A percentile compares a stretch with the other conserved stretches of the same genome.
phyloP scores from a whole-genome alignment of 1,140 invertebrate species.

The Euschistus heros region DNA sequence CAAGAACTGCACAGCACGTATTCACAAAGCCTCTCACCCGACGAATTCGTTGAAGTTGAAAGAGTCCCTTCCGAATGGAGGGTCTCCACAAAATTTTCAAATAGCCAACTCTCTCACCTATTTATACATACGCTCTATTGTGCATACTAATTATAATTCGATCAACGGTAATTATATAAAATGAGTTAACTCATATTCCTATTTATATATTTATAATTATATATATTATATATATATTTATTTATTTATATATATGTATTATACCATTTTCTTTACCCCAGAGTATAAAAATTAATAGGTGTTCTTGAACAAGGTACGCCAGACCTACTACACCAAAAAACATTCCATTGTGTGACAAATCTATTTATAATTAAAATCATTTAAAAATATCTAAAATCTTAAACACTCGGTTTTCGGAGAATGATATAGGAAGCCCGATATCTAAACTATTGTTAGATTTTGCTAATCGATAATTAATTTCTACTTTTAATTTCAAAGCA shows the following conservation, averaged over 20 bases:
- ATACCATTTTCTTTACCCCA: conserved; percentile 8
- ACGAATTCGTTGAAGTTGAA: conserved; percentile 22
- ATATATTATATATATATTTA: conserved; percentile 3
- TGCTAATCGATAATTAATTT: no score
- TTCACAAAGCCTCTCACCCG: conserved; percentile 24
- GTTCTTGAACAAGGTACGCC: conserved; percentile 8
- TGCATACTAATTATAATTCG: conserved; percentile 23
- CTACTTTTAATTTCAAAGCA: no score
- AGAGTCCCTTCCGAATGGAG: background rate
- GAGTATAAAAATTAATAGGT: conserved; percentile 16
- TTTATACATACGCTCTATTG: conserved; percentile 16
- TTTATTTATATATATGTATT: conserved; percentile 10
- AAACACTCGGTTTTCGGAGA: no score
- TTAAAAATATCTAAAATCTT: no score
- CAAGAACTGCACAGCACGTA: conserved; percentile 26
- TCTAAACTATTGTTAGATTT: no score
- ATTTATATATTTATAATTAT: conserved; percentile 16
- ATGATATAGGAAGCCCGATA: no score
- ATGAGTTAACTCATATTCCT: conserved; percentile 19
- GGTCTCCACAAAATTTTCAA: conserved; percentile 2
- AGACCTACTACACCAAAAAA: conserved; percentile 3
- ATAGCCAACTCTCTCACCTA: conserved; percentile 11
- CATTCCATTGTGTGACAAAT: no score
- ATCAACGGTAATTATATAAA: conserved; percentile 22
- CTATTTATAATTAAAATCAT: no score